Conservation (phyloP, 2,888 invertebrate genomes). For the Drosophila borborema region DNA sequence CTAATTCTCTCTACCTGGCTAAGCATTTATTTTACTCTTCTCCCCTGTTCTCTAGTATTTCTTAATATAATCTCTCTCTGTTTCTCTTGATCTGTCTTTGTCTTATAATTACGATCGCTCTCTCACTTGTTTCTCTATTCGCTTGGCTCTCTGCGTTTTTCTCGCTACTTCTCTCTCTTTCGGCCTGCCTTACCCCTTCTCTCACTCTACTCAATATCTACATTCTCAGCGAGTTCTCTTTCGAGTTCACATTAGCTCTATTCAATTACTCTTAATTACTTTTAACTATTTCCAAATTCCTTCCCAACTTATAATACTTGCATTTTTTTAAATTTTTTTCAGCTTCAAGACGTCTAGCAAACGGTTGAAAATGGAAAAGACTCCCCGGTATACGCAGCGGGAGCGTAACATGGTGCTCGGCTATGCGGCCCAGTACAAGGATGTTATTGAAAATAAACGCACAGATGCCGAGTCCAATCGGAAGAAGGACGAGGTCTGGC, state of each 20-base stretch:
- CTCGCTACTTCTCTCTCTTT: too few relatives aligned
- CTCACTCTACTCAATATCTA: neutral
- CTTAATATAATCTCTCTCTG: too few relatives aligned
- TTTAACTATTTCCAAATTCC: too few relatives aligned
- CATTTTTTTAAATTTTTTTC: neutral
- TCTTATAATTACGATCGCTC: too few relatives aligned
- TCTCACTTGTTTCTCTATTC: too few relatives aligned
- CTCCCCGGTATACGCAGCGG: slow-evolving; percentile 84
- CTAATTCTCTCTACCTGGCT: neutral
- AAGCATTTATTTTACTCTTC: too few relatives aligned
- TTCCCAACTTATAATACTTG: too few relatives aligned
- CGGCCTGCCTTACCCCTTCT: neutral
- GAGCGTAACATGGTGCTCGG: slow-evolving; percentile 85
- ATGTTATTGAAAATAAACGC: slow-evolving; percentile 84
- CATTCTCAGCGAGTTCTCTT: neutral
- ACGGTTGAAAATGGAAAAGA: slow-evolving; percentile 85
- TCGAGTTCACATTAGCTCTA: neutral
- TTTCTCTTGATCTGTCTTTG: too few relatives aligned
- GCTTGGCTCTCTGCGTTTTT: too few relatives aligned
- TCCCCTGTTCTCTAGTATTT: too few relatives aligned
- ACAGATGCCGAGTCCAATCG: slow-evolving; percentile 84
- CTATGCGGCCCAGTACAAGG: slow-evolving; percentile 85
- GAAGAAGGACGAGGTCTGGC: slow-evolving; percentile 85
- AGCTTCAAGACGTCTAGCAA: slow-evolving; percentile 85
- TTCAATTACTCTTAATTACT: too few relatives aligned